These are phyloP conservation scores for Drosophila nigromelanica DNA, from an alignment of 1,140 invertebrate species.

Conservation along the genomic window DNA sequence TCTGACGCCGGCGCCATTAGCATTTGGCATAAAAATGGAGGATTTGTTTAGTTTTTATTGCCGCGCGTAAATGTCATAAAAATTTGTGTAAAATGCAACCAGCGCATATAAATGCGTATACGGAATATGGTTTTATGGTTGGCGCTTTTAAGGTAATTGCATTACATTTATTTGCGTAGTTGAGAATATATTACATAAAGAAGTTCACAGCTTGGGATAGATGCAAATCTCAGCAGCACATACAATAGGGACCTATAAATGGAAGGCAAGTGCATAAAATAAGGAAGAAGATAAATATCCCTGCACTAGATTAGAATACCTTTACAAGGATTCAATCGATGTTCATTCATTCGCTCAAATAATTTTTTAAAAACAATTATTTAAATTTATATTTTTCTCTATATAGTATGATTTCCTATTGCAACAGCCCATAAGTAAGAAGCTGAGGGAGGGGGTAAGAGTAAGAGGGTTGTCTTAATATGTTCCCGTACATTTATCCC, in stretches of 20 bases:
- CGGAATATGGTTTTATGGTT: conserved; percentile 48
- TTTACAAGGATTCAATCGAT: too few relatives aligned
- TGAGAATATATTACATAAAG: conserved; percentile 6
- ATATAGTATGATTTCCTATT: too few relatives aligned
- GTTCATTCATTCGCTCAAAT: too few relatives aligned
- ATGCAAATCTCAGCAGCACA: conserved; percentile 1
- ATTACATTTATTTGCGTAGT: conserved; percentile 45
- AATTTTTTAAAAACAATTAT: too few relatives aligned
- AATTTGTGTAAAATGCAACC: conserved; percentile 44
- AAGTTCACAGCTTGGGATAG: not conserved
- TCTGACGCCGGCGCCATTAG: conserved; percentile 44
- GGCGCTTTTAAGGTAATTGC: conserved; percentile 63
- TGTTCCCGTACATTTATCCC: not conserved
- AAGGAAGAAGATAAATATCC: not conserved
- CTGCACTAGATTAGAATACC: too few relatives aligned
- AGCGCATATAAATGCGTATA: conserved; percentile 9
- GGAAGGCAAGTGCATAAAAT: too few relatives aligned
- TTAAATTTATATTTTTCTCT: too few relatives aligned
- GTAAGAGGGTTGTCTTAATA: not conserved
- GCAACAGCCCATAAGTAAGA: too few relatives aligned
- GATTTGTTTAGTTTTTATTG: conserved; percentile 65
- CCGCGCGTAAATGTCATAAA: conserved; percentile 60
- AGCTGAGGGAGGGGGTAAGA: not conserved
- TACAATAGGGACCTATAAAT: too few relatives aligned
- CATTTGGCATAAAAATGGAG: conserved; percentile 49